A percentile compares a stretch with the other conserved stretches of the same genome.
Evolutionary conservation across 1,140 invertebrate species (phyloP).

Genomic region (Pseudobourletiella spinata): DNA sequence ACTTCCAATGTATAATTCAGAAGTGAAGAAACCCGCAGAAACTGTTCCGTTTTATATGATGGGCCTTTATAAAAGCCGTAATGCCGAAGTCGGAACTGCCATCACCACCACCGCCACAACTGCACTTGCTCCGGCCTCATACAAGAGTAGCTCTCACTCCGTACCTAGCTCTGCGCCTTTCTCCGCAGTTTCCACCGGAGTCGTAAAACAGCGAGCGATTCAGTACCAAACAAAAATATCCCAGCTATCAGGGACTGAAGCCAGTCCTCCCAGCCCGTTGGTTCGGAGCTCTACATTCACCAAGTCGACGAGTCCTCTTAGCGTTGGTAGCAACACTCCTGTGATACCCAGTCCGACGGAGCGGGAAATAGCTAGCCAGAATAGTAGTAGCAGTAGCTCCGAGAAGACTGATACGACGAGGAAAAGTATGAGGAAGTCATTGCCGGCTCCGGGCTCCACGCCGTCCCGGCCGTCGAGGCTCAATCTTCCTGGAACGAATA

Average conservation of each 20-base stretch:
- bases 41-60: slow-evolving; percentile 27
- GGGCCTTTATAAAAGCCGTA: slow-evolving; percentile 16
- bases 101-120: neutral
- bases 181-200: slow-evolving; percentile 38
- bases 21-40: slow-evolving; percentile 18
- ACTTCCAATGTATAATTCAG: neutral
- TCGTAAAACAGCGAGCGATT: slow-evolving; percentile 45
- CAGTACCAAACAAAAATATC: slow-evolving; percentile 48
- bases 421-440: neutral
- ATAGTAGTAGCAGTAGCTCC: neutral
- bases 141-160: too few species aligned
- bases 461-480: too few species aligned
- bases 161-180: too few species aligned
- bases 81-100: neutral
- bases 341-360: neutral
- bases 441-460: too few species aligned
- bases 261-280: slow-evolving; percentile 47
- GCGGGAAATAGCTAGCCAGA: neutral
- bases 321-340: neutral
- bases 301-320: neutral
- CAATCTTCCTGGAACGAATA: too few species aligned
- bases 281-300: slow-evolving; percentile 18
- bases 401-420: neutral
- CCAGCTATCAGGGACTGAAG: slow-evolving; percentile 45
- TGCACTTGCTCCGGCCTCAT: neutral